Evolutionary conservation across 2,113 vertebrate genomes (phyloP).

Genomic region (Cephalophus harveyi): DNA sequence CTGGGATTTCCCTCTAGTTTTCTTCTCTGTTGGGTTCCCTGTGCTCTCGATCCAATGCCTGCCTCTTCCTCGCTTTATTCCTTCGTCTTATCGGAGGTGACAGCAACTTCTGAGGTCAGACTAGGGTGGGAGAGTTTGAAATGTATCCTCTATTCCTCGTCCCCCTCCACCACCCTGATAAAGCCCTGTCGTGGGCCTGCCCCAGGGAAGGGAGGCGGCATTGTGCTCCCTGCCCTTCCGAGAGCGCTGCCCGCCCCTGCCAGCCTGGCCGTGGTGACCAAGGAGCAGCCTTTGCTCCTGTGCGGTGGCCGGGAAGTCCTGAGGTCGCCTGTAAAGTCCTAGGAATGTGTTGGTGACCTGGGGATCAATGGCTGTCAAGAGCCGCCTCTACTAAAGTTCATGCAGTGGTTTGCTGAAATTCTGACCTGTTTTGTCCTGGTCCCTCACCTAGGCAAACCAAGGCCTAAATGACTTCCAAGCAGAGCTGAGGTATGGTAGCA

Average conservation of each 20-base stretch:
- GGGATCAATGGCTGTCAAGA: background rate
- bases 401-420: conserved; percentile 4
- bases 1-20: background rate
- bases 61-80: background rate
- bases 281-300: background rate
- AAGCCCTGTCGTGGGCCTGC: background rate
- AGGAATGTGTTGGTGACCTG: background rate
- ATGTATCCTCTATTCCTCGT: background rate
- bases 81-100: background rate
- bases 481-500: background rate
- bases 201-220: background rate
- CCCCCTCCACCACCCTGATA: background rate
- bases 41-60: background rate
- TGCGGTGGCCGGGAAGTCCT: background rate
- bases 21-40: background rate
- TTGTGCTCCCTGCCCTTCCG: background rate
- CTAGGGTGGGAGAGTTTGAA: background rate
- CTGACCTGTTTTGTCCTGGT: background rate
- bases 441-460: background rate
- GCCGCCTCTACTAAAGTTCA: background rate
- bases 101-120: background rate
- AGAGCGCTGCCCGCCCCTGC: background rate
- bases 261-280: background rate
- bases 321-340: background rate
- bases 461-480: background rate